Conservation (phyloP, 35 echinoderm and acorn worm species). For the Apostichopus parvimensis region DNA sequence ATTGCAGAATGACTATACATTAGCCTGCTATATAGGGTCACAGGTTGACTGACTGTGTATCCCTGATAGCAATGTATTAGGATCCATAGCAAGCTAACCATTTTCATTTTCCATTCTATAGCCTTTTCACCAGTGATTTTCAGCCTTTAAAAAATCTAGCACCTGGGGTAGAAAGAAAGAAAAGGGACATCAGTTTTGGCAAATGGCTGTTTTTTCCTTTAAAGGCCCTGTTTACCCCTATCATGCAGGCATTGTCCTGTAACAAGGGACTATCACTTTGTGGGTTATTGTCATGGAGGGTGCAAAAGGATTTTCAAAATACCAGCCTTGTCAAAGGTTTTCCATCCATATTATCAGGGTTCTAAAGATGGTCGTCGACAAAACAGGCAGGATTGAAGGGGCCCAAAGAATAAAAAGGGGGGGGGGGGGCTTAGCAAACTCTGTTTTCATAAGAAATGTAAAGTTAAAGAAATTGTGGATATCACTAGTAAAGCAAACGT, state of each 20-base stretch:
- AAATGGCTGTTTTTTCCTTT: not conserved
- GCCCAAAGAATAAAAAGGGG: not conserved
- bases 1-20: too few species aligned
- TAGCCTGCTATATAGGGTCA: too few species aligned
- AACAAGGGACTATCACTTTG: slow-evolving; percentile 9
- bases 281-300: not conserved
- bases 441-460: slow-evolving; percentile 34
- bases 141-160: not conserved
- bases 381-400: not conserved
- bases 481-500: slow-evolving; percentile 2
- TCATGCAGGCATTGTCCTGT: not conserved
- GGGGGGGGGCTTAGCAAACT: not conserved
- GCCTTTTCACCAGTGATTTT: not conserved
- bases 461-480: slow-evolving; percentile 51
- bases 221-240: slow-evolving; percentile 14
- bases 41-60: too few species aligned
- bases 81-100: too few species aligned
- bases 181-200: slow-evolving; percentile 12
- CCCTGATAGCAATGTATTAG: too few species aligned
- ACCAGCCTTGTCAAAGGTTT: not conserved
- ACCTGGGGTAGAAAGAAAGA: not conserved
- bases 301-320: not conserved
- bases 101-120: too few species aligned
- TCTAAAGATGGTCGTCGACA: slow-evolving; percentile 1
- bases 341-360: not conserved